Base-by-base conservation (phyloP, 2,888 invertebrate genomes). In the Hemicrepidius hirtus region DNA sequence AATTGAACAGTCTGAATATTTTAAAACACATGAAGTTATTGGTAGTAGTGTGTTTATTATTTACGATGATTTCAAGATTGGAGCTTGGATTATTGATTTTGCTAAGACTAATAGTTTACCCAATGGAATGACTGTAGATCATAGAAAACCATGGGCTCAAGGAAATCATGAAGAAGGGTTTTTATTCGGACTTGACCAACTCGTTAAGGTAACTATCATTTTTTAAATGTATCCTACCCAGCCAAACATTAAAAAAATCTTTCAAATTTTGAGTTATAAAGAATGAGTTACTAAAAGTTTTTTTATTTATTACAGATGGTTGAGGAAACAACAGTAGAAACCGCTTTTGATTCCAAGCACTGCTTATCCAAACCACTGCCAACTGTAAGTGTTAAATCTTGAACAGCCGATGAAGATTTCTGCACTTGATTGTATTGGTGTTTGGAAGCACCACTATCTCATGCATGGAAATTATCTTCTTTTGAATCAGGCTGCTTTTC, bases 101-200 rank as follows among this genome's bases (percentile, higher is more conserved):
- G 98, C 97, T 57, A 99, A 99, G 85, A 97, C 97, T 0, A 90
- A 94, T 65, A 89, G 90, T 64, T 88, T 97, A 55, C 93, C 95
- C 0, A 89, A 91, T 20, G 92, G 92, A 9, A 80, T 89, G 21
- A 88, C 86, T 60, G 90, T 98, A 13, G 92, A 92, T 77, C 99
- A 99, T 85, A 90, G 96, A 68, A 88, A 89, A 6, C 88, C 91
- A 12, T 99, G 98, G 99, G 85, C 90, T 73, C 93, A 95, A 78
- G 98, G 98, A n/a, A 99, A 98, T 85, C 95, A 96, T 83, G 98
- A 99, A 86, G 98, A 99, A 86, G 99, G 99, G 6, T 94, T 97
- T 81, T 90, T 99, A 21, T 92, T 91, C 79, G 99, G 99, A 68
- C 89, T 99, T 80, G 98, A 98, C 87, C 94, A 95, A 86, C 91